Evolutionary conservation across 1,140 invertebrate genomes (phyloP).

Genomic region (Solen grandis): DNA sequence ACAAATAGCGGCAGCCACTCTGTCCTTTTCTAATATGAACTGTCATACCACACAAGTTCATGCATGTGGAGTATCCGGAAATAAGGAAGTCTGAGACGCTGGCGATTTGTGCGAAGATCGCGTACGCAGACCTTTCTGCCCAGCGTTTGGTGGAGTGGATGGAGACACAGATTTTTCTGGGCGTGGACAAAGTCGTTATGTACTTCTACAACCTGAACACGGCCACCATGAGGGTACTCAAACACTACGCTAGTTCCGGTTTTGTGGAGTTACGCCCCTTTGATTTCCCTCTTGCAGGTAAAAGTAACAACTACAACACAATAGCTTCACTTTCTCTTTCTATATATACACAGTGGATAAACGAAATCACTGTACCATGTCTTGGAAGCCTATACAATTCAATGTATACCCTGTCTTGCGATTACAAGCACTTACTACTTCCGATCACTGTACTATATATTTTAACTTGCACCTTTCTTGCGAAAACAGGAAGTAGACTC

Average conservation of each 20-base stretch:
- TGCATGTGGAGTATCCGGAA: conserved; percentile 5
- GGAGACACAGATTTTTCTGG: conserved; percentile 14
- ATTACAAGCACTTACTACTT: too few species aligned
- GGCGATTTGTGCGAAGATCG: conserved; percentile 18
- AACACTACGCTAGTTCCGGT: neutral
- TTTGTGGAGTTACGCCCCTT: conserved; percentile 35
- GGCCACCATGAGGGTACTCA: neutral
- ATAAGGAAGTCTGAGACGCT: neutral
- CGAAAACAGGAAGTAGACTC: too few species aligned
- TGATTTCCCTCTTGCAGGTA: conserved; percentile 21
- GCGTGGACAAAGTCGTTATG: conserved; percentile 21
- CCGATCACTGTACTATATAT: too few species aligned
- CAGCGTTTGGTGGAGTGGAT: conserved; percentile 32
- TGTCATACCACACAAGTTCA: conserved; percentile 17
- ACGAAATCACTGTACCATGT: too few species aligned
- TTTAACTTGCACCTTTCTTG: too few species aligned
- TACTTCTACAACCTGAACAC: conserved; percentile 22
- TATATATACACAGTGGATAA: neutral
- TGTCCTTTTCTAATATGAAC: neutral
- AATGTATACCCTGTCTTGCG: too few species aligned
- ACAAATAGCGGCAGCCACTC: neutral
- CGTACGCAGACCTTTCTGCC: neutral
- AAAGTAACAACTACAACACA: too few species aligned
- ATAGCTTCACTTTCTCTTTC: neutral
- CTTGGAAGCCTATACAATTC: too few species aligned